phyloP scores from a whole-genome alignment of 30 jellyfish, hydroid and myxozoan species.

The Pelagia noctiluca region DNA sequence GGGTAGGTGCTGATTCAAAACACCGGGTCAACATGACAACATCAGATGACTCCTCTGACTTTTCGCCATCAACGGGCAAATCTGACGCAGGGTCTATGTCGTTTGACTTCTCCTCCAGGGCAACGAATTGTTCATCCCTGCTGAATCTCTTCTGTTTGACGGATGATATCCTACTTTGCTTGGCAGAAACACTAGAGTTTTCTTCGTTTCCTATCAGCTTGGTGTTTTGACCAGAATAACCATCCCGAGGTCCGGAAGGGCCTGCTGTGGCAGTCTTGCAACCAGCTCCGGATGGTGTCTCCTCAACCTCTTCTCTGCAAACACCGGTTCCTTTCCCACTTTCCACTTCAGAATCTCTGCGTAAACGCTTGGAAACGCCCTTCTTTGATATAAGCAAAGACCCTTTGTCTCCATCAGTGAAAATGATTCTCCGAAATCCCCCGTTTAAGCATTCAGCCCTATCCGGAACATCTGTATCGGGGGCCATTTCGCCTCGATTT shows the following conservation, averaged over 20 bases:
- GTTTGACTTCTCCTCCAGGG: constrained; percentile 7
- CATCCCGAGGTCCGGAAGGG: too few species aligned
- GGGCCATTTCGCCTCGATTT: neutral
- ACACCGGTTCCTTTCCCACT: too few species aligned
- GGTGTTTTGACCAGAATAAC: too few species aligned
- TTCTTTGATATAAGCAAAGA: too few species aligned
- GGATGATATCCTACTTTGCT: too few species aligned
- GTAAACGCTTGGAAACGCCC: neutral
- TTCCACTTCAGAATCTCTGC: neutral
- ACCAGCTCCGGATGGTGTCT: too few species aligned
- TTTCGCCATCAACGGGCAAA: constrained; percentile 18
- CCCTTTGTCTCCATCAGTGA: constrained; percentile 24
- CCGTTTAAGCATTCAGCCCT: constrained; percentile 15
- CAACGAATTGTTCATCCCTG: too few species aligned
- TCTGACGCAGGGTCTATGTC: constrained; percentile 43
- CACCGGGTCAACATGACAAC: constrained; percentile 58
- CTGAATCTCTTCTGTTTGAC: too few species aligned
- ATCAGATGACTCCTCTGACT: neutral
- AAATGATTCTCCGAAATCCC: constrained; percentile 66
- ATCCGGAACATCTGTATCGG: neutral
- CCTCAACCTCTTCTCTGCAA: too few species aligned
- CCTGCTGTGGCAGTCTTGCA: too few species aligned
- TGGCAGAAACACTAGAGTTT: too few species aligned
- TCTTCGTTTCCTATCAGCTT: too few species aligned
- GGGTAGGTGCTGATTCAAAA: constrained; percentile 41